These are phyloP conservation scores for Hydra vulgaris DNA, from an alignment of 30 jellyfish, hydroid and myxozoan genomes.

Conservation along the genomic window DNA sequence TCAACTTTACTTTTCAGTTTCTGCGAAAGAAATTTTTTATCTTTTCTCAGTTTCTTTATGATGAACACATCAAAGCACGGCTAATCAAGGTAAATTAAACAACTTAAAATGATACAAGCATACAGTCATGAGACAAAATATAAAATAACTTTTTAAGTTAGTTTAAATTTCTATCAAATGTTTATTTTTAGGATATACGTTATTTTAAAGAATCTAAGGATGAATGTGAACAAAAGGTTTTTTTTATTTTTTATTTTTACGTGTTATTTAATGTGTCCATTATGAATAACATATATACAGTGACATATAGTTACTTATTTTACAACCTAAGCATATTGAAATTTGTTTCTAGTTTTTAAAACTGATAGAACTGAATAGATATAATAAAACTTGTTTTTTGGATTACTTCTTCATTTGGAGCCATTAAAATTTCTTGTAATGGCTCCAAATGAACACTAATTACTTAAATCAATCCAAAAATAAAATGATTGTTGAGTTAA, in stretches of 20 bases:
- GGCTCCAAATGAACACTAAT: no score
- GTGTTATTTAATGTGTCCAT: background rate
- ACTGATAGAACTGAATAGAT: no score
- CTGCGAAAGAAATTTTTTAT: slow-evolving; percentile 94
- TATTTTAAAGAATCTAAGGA: slow-evolving; percentile 75
- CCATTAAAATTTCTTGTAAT: no score
- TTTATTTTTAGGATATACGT: slow-evolving; percentile 61
- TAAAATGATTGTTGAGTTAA: no score
- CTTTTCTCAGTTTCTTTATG: slow-evolving; percentile 89
- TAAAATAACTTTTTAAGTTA: background rate
- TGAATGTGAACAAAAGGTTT: slow-evolving; percentile 86
- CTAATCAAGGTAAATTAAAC: slow-evolving; percentile 54
- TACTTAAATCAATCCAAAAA: no score
- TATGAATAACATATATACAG: no score
- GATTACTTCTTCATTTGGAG: no score
- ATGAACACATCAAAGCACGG: slow-evolving; percentile 92
- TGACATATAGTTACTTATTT: no score
- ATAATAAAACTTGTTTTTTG: no score
- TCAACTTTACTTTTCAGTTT: slow-evolving; percentile 89
- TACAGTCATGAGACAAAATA: background rate
- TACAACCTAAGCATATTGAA: no score
- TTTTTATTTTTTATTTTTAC: no score
- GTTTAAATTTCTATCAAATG: background rate
- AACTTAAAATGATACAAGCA: background rate
- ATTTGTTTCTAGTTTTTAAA: no score